Base-by-base conservation (phyloP, 1,140 invertebrate genomes). In the Tribolium madens region DNA sequence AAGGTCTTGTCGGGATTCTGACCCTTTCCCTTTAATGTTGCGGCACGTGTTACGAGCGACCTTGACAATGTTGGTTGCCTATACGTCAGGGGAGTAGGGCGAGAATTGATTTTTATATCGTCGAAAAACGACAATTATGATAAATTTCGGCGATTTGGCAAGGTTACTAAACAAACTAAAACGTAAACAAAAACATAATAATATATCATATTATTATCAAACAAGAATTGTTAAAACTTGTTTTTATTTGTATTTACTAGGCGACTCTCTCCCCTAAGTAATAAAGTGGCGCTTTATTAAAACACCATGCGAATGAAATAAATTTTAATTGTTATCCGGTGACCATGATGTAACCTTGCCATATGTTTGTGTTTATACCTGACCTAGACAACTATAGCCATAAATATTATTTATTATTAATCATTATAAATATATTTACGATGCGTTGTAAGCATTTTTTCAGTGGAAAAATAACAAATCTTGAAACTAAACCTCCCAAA, bases 61-160 rank as follows among this genome's bases (percentile, higher is more conserved):
- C 57, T 64, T 64, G 57, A 64, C 57, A 64, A 64, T 64, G 57
- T 64, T 64, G 57, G 57, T 64, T 64, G 57, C 57, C 57, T 64
- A 64, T 64, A 10, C 26, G 57, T 15, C 57, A 64, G 13, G 57
- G 57, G 21, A 13, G 5, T 1, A n/a, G n/a, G 14, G 10, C 3
- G 26, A 33, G 21, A 13, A 1, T 21, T 64, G 3, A 64, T 64
- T 64, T 42, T 14, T 2, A 12, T 31, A 26, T 33, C 3, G 6
- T 9, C 6, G 18, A 21, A 17, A 42, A 42, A 10, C 5, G 1
- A 42, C n/a, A 42, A 42, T 42, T 42, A n/a, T 10, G 9, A n/a
- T 7, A 9, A 42, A 42, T 42, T 42, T 42, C 36, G 36, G n/a
- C 9, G 36, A 42, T 42, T 42, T 10, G 36, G 36, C 36, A 42